These are phyloP conservation scores for Pocillopora damicornis DNA, from an alignment of 64 coral and sea anemone genomes.

Conservation along the genomic window DNA sequence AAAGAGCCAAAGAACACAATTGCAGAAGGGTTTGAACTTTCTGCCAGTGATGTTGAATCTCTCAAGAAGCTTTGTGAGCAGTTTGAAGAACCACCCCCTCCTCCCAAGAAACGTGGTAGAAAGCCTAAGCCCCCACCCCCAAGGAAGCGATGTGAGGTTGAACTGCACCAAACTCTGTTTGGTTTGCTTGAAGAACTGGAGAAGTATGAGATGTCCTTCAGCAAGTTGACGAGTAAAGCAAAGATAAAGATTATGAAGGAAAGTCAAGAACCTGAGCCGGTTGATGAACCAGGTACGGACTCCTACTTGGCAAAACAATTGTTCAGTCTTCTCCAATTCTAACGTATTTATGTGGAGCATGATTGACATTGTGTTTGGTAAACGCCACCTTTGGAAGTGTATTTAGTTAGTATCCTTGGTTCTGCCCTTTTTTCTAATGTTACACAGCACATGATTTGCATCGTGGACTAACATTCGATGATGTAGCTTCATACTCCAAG, in stretches of 20 bases:
- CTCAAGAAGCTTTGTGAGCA: slow-evolving; percentile 72
- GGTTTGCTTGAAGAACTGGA: slow-evolving; percentile 84
- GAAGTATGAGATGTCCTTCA: slow-evolving; percentile 83
- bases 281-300: slow-evolving; percentile 78
- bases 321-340: not conserved
- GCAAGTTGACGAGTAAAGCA: slow-evolving; percentile 77
- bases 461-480: no score
- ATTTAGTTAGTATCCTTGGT: no score
- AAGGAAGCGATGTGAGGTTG: slow-evolving; percentile 81
- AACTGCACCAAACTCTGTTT: slow-evolving; percentile 77
- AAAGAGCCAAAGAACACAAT: slow-evolving; percentile 24
- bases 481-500: no score
- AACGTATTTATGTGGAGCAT: not conserved
- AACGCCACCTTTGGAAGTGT: no score
- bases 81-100: slow-evolving; percentile 78
- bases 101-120: slow-evolving; percentile 76
- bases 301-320: not conserved
- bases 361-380: not conserved
- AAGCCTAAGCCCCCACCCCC: slow-evolving; percentile 77
- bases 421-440: no score
- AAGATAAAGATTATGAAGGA: slow-evolving; percentile 98
- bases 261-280: slow-evolving; percentile 68
- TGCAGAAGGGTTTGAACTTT: slow-evolving; percentile 69
- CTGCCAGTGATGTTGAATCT: slow-evolving; percentile 74
- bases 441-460: no score